phyloP scores from a whole-genome alignment of 2,797 vertebrate species.

The Muscicapa striata region DNA sequence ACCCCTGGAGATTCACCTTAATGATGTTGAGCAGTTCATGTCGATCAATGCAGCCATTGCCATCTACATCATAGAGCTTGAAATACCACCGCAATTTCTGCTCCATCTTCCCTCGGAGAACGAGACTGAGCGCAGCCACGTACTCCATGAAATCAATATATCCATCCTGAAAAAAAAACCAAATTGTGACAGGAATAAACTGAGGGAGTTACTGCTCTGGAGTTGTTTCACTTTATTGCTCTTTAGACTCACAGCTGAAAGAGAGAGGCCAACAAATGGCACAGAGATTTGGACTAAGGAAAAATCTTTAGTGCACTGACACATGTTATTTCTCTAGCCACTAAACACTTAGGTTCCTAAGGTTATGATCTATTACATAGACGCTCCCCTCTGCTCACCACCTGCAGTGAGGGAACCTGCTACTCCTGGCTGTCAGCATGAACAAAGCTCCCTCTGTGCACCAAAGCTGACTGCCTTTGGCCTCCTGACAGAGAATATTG shows the following conservation, averaged over 20 bases:
- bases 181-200: neutral
- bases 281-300: neutral
- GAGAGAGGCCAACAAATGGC: neutral
- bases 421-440: neutral
- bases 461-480: neutral
- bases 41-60: slow-evolving; percentile 92
- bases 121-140: slow-evolving; percentile 89
- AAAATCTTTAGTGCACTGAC: neutral
- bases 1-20: slow-evolving; percentile 71
- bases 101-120: slow-evolving; percentile 93
- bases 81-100: slow-evolving; percentile 95
- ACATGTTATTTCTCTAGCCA: neutral
- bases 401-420: neutral
- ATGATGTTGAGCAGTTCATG: slow-evolving; percentile 92
- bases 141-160: slow-evolving; percentile 96
- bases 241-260: neutral
- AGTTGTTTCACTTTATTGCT: neutral
- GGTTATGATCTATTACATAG: neutral
- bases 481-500: neutral
- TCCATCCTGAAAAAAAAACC: slow-evolving; percentile 78
- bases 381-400: neutral
- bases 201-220: neutral
- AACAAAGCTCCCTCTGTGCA: neutral
- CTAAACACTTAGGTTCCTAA: neutral
- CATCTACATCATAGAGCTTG: slow-evolving; percentile 91